These are phyloP conservation scores for Leptonema lineaticorne DNA, from an alignment of 1,140 invertebrate genomes.

Conservation along the genomic window DNA sequence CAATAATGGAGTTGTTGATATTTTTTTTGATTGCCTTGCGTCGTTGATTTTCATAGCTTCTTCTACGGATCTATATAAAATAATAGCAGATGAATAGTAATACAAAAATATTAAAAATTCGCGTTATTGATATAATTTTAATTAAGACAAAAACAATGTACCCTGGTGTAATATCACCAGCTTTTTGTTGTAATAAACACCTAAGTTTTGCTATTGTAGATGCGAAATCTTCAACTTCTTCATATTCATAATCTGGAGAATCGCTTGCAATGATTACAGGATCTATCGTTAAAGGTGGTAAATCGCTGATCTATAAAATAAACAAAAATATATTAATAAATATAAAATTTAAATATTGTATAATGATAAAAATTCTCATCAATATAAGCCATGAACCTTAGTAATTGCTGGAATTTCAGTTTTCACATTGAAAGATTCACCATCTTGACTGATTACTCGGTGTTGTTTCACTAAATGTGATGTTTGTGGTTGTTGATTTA, in stretches of 20 bases:
- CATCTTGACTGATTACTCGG: conserved; percentile 49
- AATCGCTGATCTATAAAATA: neutral
- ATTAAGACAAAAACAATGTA: conserved; percentile 26
- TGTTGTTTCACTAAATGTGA: conserved; percentile 47
- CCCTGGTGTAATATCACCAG: conserved; percentile 50
- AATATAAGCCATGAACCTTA: neutral
- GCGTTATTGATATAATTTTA: neutral
- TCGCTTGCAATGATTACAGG: conserved; percentile 38
- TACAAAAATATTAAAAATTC: neutral
- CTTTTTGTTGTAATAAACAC: conserved; percentile 65
- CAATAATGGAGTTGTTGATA: neutral
- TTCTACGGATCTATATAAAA: conserved; percentile 6
- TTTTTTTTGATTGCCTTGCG: too few species aligned
- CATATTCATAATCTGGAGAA: conserved; percentile 66
- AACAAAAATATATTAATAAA: neutral
- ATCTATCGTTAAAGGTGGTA: conserved; percentile 19
- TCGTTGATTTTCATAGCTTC: neutral
- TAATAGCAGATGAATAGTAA: neutral
- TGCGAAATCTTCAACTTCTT: conserved; percentile 71
- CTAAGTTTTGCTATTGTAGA: conserved; percentile 71
- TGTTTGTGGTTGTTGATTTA: neutral
- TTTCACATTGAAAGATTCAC: conserved; percentile 20
- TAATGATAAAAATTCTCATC: neutral
- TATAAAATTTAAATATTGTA: neutral
- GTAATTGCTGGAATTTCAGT: neutral